Conservation (phyloP, 2,113 vertebrate species). For the Gymnocephalus cernua region DNA sequence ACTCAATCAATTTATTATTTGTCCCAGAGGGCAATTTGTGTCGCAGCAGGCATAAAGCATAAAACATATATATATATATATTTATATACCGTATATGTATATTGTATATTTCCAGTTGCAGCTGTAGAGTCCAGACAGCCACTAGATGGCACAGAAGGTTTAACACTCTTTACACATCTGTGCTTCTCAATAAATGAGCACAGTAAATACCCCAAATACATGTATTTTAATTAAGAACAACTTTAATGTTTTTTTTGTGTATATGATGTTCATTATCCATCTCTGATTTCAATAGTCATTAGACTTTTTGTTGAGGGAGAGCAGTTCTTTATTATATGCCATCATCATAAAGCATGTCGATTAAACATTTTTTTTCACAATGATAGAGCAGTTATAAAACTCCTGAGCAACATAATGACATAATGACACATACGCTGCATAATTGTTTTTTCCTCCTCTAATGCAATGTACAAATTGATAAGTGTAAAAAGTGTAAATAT, state of each 20-base stretch:
- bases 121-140: neutral
- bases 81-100: too few species aligned
- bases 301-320: neutral
- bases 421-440: too few species aligned
- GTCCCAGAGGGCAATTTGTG: too few species aligned
- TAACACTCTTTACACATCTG: neutral
- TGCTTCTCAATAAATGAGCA: neutral
- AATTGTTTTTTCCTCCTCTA: neutral
- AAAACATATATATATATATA: too few species aligned
- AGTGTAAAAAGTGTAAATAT: neutral
- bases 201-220: neutral
- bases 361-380: neutral
- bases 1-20: too few species aligned
- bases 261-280: neutral
- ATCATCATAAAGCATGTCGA: neutral
- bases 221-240: neutral
- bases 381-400: neutral
- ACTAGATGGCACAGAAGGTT: slow-evolving; percentile 31
- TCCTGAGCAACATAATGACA: too few species aligned
- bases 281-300: neutral
- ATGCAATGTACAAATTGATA: neutral
- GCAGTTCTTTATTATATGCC: neutral
- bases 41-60: too few species aligned
- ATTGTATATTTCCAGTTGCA: neutral
- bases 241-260: neutral